These are phyloP conservation scores for Polyodon spathula DNA, from an alignment of 2,113 vertebrate species.

Conservation along the genomic window DNA sequence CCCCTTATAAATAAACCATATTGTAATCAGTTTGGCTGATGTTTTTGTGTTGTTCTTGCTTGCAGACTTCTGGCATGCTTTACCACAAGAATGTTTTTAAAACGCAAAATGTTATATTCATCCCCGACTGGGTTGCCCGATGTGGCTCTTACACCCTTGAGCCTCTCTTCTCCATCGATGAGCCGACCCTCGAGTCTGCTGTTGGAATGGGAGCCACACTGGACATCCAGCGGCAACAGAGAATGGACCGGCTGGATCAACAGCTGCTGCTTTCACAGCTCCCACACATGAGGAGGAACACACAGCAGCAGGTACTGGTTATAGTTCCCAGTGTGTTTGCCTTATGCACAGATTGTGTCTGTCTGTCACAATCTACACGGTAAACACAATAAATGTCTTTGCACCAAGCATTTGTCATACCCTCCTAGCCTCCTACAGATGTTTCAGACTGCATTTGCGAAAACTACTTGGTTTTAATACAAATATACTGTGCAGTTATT, in stretches of 20 bases:
- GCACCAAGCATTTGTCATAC: too few relatives aligned
- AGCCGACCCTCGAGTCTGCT: slow-evolving; percentile 65
- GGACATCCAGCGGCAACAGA: slow-evolving; percentile 90
- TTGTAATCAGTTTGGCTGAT: too few relatives aligned
- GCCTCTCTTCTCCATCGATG: slow-evolving; percentile 75
- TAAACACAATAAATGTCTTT: too few relatives aligned
- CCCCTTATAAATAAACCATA: too few relatives aligned
- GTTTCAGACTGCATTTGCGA: too few relatives aligned
- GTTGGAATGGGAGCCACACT: slow-evolving; percentile 92
- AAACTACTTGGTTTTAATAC: too few relatives aligned
- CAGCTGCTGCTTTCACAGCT: slow-evolving; percentile 86
- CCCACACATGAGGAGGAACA: slow-evolving; percentile 64
- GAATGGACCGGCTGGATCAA: slow-evolving; percentile 83
- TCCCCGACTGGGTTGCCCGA: slow-evolving; percentile 70
- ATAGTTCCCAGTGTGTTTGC: too few relatives aligned
- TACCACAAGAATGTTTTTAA: slow-evolving; percentile 65
- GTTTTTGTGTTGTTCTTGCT: slow-evolving; percentile 24
- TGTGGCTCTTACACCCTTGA: slow-evolving; percentile 69
- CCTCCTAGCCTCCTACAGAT: too few relatives aligned
- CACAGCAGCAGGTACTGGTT: slow-evolving; percentile 59
- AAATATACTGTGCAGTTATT: too few relatives aligned
- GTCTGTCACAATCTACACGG: too few relatives aligned
- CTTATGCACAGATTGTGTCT: too few relatives aligned
- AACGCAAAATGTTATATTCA: slow-evolving; percentile 62
- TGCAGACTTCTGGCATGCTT: slow-evolving; percentile 75